Conservation (phyloP, 2,113 vertebrate species). For the Morone chrysops region DNA sequence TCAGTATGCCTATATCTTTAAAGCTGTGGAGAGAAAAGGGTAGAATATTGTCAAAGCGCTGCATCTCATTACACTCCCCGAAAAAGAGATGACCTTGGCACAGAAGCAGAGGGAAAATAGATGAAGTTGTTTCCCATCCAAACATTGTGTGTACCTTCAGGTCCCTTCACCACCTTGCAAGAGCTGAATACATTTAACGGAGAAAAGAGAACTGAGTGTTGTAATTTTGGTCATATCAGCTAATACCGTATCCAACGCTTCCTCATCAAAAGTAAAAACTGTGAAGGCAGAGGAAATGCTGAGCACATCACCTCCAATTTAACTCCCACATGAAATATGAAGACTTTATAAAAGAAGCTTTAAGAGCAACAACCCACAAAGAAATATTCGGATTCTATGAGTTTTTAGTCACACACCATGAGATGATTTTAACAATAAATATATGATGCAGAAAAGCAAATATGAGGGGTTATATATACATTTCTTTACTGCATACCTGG, state of each 20-base stretch:
- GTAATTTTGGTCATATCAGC: slow-evolving; percentile 73
- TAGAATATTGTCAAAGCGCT: slow-evolving; percentile 55
- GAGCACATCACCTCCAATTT: slow-evolving; percentile 69
- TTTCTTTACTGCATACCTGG: neutral
- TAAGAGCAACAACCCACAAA: slow-evolving; percentile 43
- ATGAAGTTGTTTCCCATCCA: slow-evolving; percentile 70
- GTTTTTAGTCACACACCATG: neutral
- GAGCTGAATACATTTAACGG: slow-evolving; percentile 78
- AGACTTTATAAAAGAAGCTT: slow-evolving; percentile 49
- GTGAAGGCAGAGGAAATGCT: slow-evolving; percentile 67
- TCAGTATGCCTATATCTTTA: slow-evolving; percentile 28
- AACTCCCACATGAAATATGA: slow-evolving; percentile 64
- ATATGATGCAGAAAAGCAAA: neutral
- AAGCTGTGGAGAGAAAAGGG: slow-evolving; percentile 27
- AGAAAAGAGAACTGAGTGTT: slow-evolving; percentile 69
- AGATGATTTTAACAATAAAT: slow-evolving; percentile 3
- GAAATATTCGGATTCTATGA: slow-evolving; percentile 14
- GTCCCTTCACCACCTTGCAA: slow-evolving; percentile 75
- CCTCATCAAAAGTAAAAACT: slow-evolving; percentile 75
- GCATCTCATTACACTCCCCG: slow-evolving; percentile 55
- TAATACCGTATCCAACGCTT: slow-evolving; percentile 61
- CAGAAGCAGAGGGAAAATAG: slow-evolving; percentile 64
- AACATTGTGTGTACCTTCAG: slow-evolving; percentile 80
- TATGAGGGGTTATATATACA: neutral
- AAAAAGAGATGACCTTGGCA: slow-evolving; percentile 62